These are phyloP conservation scores for Lamellibrachia columna DNA, from an alignment of 2,888 invertebrate species.

Conservation along the genomic window DNA sequence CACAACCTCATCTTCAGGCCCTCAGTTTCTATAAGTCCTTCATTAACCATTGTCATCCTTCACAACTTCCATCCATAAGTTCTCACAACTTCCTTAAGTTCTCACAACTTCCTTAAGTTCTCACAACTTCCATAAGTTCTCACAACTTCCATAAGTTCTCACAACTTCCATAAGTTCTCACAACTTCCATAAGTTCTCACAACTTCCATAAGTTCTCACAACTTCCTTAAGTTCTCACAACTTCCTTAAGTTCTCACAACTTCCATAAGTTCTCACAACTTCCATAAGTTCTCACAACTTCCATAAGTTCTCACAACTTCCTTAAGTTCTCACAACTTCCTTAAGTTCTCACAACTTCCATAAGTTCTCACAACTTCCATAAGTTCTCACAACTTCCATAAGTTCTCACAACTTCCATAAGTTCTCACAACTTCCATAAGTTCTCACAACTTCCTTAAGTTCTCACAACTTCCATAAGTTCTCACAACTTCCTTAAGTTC, in stretches of 20 bases:
- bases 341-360: background rate
- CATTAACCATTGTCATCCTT: too few species aligned
- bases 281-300: background rate
- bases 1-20: background rate
- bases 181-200: background rate
- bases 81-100: too few species aligned
- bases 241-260: background rate
- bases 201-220: too few species aligned
- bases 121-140: background rate
- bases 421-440: too few species aligned
- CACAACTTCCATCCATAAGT: too few species aligned
- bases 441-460: too few species aligned
- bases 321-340: background rate
- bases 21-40: too few species aligned
- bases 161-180: background rate
- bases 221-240: background rate
- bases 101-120: background rate
- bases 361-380: background rate
- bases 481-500: background rate
- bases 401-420: too few species aligned
- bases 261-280: background rate
- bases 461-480: too few species aligned
- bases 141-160: background rate
- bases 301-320: background rate
- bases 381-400: too few species aligned